These are phyloP conservation scores for Myopa testacea DNA, from an alignment of 2,888 invertebrate genomes.

Conservation along the genomic window DNA sequence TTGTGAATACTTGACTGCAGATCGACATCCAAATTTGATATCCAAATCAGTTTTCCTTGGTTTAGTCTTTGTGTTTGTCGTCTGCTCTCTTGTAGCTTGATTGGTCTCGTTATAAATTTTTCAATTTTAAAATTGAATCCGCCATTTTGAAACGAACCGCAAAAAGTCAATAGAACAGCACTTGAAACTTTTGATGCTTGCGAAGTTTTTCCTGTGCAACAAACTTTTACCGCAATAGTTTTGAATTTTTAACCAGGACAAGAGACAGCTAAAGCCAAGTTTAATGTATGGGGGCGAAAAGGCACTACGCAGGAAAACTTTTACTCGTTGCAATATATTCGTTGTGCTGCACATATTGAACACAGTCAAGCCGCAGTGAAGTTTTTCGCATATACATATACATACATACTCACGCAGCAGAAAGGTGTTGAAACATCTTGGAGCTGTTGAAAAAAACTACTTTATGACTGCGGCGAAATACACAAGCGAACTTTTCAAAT, in stretches of 20 bases:
- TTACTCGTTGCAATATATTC: conserved; percentile 22
- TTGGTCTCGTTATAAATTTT: background rate
- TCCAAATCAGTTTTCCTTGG: no score
- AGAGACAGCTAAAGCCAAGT: background rate
- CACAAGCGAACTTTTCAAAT: conserved; percentile 10
- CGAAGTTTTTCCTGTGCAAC: background rate
- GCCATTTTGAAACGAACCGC: conserved; percentile 3
- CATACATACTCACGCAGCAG: background rate
- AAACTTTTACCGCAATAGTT: conserved; percentile 30
- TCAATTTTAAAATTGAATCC: conserved; percentile 7
- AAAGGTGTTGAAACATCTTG: conserved; percentile 25
- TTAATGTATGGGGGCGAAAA: background rate
- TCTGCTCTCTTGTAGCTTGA: no score
- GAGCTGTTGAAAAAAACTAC: background rate
- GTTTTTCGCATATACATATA: background rate
- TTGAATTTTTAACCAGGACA: conserved; percentile 4
- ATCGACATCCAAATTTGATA: no score
- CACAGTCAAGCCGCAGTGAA: background rate
- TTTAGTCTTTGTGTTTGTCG: no score
- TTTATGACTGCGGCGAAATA: conserved; percentile 5
- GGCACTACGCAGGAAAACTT: background rate
- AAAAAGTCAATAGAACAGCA: conserved; percentile 35
- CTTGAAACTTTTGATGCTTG: conserved; percentile 25
- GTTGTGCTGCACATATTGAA: conserved; percentile 13
- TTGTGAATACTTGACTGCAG: no score